These are phyloP conservation scores for Caenorhabditis macrosperma DNA, from an alignment of 2,888 invertebrate species.

Conservation along the genomic window DNA sequence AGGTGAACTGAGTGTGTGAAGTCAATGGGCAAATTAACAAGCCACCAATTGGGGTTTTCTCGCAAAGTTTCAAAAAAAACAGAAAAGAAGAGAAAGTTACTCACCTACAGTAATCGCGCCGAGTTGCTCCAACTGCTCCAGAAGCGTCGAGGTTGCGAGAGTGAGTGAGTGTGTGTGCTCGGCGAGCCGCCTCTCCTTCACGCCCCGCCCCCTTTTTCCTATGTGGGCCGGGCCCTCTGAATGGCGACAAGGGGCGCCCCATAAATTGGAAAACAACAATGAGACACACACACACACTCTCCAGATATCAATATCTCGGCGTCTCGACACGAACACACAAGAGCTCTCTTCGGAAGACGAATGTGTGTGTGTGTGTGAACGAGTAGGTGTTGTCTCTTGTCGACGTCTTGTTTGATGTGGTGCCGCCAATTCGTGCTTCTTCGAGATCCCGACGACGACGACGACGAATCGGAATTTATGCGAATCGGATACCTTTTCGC, in stretches of 20 bases:
- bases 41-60: neutral
- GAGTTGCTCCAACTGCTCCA: neutral
- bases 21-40: neutral
- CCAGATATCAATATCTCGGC: slow-evolving; percentile 3
- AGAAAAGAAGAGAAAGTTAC: too few species aligned
- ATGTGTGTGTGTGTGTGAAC: slow-evolving; percentile 30
- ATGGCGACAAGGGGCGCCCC: slow-evolving; percentile 21
- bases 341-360: slow-evolving; percentile 13
- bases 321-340: neutral
- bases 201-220: slow-evolving; percentile 36
- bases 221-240: neutral
- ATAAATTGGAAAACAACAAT: slow-evolving; percentile 59
- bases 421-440: too few species aligned
- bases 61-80: neutral
- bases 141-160: slow-evolving; percentile 4
- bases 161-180: neutral
- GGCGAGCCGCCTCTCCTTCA: slow-evolving; percentile 3
- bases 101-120: slow-evolving; percentile 28
- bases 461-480: neutral
- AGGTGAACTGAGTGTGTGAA: slow-evolving; percentile 15
- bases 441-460: too few species aligned
- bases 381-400: slow-evolving; percentile 55
- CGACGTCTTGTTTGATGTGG: slow-evolving; percentile 38
- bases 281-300: slow-evolving; percentile 26
- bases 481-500: neutral